Evolutionary conservation across 2,113 vertebrate species (phyloP).

Genomic region (Callithrix jacchus): DNA sequence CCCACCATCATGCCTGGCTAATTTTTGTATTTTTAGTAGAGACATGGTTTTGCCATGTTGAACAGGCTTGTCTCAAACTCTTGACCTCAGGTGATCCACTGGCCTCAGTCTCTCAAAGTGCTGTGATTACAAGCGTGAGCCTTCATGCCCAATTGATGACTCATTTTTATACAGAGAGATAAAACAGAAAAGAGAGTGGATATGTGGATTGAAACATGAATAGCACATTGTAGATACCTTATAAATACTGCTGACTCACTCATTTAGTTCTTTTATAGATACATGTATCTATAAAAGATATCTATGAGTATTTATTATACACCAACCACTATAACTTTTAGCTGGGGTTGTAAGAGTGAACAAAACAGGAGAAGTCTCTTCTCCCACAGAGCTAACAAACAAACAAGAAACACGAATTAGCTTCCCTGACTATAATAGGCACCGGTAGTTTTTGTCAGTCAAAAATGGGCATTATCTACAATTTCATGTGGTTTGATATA

Average conservation of each 20-base stretch:
- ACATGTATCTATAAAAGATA: neutral
- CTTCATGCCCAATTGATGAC: too few species aligned
- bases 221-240: neutral
- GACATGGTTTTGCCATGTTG: too few species aligned
- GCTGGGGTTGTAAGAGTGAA: neutral
- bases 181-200: neutral
- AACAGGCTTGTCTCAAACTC: too few species aligned
- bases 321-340: neutral
- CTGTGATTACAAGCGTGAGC: too few species aligned
- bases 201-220: neutral
- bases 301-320: neutral
- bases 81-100: too few species aligned
- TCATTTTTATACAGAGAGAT: neutral
- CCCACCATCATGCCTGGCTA: too few species aligned
- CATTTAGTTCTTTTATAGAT: neutral
- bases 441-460: neutral
- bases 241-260: neutral
- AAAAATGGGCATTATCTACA: slow-evolving; percentile 15
- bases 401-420: neutral
- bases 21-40: too few species aligned
- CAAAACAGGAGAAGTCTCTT: slow-evolving; percentile 26
- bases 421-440: neutral
- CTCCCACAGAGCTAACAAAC: neutral
- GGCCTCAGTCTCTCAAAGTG: too few species aligned
- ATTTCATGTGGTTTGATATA: neutral